Percentiles rank a stretch among this genome's conserved stretches.
Conservation (phyloP, 2,888 invertebrate species). For the Drosophila anomalata region DNA sequence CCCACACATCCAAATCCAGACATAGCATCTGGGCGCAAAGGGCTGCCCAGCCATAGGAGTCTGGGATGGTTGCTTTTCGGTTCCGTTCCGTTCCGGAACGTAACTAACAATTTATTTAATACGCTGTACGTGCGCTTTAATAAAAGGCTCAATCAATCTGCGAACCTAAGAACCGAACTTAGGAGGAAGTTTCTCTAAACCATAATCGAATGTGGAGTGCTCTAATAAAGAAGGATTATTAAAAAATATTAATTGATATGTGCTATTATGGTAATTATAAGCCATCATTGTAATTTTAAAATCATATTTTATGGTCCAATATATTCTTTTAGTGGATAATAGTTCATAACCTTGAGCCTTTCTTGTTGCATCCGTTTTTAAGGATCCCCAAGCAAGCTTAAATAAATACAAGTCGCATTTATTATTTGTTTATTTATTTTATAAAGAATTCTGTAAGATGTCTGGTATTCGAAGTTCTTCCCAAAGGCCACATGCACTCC, state of each 20-base stretch:
- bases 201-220: neutral
- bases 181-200: slow-evolving; percentile 16
- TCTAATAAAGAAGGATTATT: neutral
- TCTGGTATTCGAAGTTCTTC: slow-evolving; percentile 18
- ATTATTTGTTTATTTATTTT: slow-evolving; percentile 6
- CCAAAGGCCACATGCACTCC: slow-evolving; percentile 29
- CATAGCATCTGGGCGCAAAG: slow-evolving; percentile 29
- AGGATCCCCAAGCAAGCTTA: neutral
- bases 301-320: neutral
- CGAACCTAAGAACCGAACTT: slow-evolving; percentile 50
- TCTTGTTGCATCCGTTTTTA: neutral
- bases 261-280: neutral
- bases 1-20: slow-evolving; percentile 18
- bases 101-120: slow-evolving; percentile 83
- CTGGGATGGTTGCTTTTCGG: slow-evolving; percentile 40
- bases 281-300: neutral
- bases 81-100: slow-evolving; percentile 62
- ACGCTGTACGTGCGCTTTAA: slow-evolving; percentile 82
- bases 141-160: slow-evolving; percentile 80
- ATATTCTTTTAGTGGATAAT: neutral
- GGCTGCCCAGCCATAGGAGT: slow-evolving; percentile 48
- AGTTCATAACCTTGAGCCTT: neutral
- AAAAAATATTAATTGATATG: neutral
- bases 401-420: slow-evolving; percentile 2
- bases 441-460: neutral